Base-by-base conservation (phyloP, 2,113 vertebrate genomes). In the Diadophis punctatus region DNA sequence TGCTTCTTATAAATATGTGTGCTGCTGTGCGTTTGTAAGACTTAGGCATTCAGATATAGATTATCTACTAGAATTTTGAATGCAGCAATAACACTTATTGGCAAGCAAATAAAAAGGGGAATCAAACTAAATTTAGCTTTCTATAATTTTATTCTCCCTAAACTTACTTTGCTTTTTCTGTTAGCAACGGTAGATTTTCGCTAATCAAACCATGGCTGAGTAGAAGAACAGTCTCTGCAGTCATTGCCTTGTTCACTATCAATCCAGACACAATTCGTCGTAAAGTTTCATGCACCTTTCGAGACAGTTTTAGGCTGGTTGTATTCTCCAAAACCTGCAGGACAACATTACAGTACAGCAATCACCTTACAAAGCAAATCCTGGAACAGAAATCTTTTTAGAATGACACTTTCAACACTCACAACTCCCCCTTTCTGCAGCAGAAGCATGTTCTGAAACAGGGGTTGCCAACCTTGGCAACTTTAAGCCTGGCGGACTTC, bases 151-250 rank as follows among this genome's bases (percentile, higher is more conserved):
- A 90, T 46, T 60, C 39, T 52, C 25, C 86, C 49, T 10, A 89
- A 92, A 97, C 98, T 97, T 98, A 99, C 99, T 97, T 98, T 95
- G 98, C 98, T 95, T 98, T 98, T 92, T 98, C 98, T 85, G 98
- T 99, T 91, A 99, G 96, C 84, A 99, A 97, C 0, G 99, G 99
- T 52, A 99, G 97, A 90, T 99, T 99, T 97, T 99, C 97, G 96
- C 98, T 99, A 97, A 99, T 96, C 93, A 99, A 98, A 30, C 99
- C 98, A 0, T 99, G 98, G 95, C 98, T 98, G 93, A 99, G 98
- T 93, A 99, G 97, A 2, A 99, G 97, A 4, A 99, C 95, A 27
- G 98, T 97, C 90, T 98, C 97, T 20, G 98, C 96, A 0, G 95
- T 98, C 98, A 99, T 98, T 80, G 97, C 98, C 1, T 94, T 74